Evolutionary conservation across 2,888 invertebrate genomes (phyloP).

Genomic region (Aphodius sticticus): DNA sequence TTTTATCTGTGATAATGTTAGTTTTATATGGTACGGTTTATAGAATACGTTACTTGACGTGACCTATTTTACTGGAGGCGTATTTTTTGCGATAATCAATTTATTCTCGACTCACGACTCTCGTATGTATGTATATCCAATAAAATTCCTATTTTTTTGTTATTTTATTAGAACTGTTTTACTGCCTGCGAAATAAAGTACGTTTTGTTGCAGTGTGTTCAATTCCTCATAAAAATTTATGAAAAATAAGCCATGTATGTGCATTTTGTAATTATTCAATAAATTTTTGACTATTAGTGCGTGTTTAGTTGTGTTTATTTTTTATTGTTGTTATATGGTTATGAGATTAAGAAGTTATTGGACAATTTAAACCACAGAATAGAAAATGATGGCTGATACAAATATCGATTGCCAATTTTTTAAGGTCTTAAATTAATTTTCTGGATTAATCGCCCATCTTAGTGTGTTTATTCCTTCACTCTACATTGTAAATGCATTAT

Average conservation of each 20-base stretch:
- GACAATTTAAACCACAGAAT: too few species aligned
- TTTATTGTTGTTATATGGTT: background rate
- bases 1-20: slow-evolving; percentile 35
- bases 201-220: background rate
- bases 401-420: too few species aligned
- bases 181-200: background rate
- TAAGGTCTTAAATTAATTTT: too few species aligned
- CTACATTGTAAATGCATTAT: too few species aligned
- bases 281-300: background rate
- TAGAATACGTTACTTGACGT: background rate
- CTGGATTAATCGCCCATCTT: too few species aligned
- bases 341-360: too few species aligned
- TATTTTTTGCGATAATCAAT: slow-evolving; percentile 10
- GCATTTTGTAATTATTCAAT: background rate
- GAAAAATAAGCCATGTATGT: background rate
- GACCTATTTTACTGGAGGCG: background rate
- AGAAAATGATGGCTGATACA: too few species aligned
- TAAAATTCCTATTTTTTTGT: slow-evolving; percentile 11
- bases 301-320: slow-evolving; percentile 9
- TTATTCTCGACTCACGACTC: background rate
- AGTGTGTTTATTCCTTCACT: too few species aligned
- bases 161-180: background rate
- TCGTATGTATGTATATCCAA: background rate
- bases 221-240: too few species aligned
- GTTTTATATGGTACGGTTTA: slow-evolving; percentile 13